Percentiles rank a stretch among this genome's conserved stretches.
phyloP scores from a whole-genome alignment of 2,888 invertebrate genomes.

The Dorcus hopei region DNA sequence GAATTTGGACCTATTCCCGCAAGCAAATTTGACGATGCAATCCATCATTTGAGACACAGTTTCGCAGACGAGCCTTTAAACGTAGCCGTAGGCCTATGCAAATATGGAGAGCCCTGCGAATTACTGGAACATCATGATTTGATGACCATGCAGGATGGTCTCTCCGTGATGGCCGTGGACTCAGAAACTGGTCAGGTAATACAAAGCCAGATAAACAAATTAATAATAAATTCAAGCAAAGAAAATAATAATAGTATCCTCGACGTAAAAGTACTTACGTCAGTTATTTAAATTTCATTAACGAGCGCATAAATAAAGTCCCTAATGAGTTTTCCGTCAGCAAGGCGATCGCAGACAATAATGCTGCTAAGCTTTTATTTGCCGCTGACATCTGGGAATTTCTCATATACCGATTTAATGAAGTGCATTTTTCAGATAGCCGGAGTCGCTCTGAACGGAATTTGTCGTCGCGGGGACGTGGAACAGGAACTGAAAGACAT shows the following conservation, averaged over 20 bases:
- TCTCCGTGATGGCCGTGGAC: slow-evolving; percentile 67
- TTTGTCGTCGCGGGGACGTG: slow-evolving; percentile 68
- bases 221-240: neutral
- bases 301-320: neutral
- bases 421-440: slow-evolving; percentile 60
- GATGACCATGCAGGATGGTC: slow-evolving; percentile 68
- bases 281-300: too few species aligned
- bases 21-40: slow-evolving; percentile 59
- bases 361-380: neutral
- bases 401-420: slow-evolving; percentile 18
- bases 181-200: slow-evolving; percentile 61
- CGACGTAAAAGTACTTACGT: neutral
- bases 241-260: neutral
- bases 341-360: neutral
- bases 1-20: slow-evolving; percentile 51
- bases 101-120: slow-evolving; percentile 65
- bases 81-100: slow-evolving; percentile 70
- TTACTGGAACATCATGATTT: slow-evolving; percentile 71
- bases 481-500: slow-evolving; percentile 68
- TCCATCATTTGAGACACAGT: slow-evolving; percentile 67
- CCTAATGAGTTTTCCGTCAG: neutral
- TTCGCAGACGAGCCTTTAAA: slow-evolving; percentile 84
- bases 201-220: too few species aligned
- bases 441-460: slow-evolving; percentile 77
- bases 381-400: too few species aligned